Conservation (phyloP, 2,113 vertebrate genomes). For the Cheilinus undulatus region DNA sequence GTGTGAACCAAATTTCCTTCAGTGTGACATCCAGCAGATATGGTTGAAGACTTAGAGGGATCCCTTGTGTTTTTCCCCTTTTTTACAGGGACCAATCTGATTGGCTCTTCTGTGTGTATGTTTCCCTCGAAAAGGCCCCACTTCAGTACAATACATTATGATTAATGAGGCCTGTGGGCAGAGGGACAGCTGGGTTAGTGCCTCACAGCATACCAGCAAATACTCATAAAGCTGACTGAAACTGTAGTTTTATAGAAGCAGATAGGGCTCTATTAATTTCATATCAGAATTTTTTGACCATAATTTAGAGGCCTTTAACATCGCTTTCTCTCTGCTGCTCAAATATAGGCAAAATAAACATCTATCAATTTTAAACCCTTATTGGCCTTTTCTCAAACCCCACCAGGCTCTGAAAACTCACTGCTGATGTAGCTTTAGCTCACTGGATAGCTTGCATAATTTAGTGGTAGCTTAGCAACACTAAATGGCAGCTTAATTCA, state of each 20-base stretch:
- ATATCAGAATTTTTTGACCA: background rate
- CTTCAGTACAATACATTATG: conserved; percentile 72
- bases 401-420: background rate
- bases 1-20: background rate
- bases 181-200: conserved; percentile 58
- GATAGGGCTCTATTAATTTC: conserved; percentile 2
- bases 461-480: conserved; percentile 76
- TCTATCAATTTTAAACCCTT: background rate
- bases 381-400: conserved; percentile 7
- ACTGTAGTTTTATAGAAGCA: conserved; percentile 39
- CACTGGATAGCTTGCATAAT: conserved; percentile 73
- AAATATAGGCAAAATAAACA: background rate
- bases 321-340: background rate
- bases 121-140: conserved; percentile 53
- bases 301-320: background rate
- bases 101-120: conserved; percentile 38
- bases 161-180: conserved; percentile 79
- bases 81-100: conserved; percentile 20
- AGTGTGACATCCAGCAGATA: conserved; percentile 14
- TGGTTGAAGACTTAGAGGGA: conserved; percentile 19
- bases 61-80: background rate
- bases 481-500: conserved; percentile 71
- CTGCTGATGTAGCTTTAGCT: conserved; percentile 35
- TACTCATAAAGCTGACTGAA: conserved; percentile 54
- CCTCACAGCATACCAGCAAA: conserved; percentile 61